Base-by-base conservation (phyloP, 2,888 invertebrate genomes). In the Hydropsyche betteni region DNA sequence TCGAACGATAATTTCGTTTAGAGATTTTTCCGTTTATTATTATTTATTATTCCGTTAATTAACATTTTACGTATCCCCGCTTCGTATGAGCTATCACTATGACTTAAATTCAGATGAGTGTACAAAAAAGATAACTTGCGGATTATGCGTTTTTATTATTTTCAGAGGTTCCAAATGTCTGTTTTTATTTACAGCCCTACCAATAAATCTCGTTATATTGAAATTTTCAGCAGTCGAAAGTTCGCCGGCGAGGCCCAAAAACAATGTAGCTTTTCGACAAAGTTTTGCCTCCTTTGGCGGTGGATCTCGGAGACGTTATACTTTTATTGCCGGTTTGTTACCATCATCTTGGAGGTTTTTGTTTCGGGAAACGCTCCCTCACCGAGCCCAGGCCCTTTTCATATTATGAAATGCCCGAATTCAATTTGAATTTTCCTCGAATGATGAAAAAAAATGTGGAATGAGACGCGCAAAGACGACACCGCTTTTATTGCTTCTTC, bases 161-260 rank as follows among this genome's bases (percentile, higher is more conserved):
- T 69, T 69, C 50, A 16, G n/a, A 16, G 10, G 2, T 51, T 24
- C 3, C 36, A 10, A 68, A 34, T 4, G n/a, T 69, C 16, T 69
- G 69, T 69, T 50, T 69, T 50, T 70, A 70, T 70, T 69, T 53
- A n/a, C 38, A 52, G 33, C 36, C n/a, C 14, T 24, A 34, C 36
- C 70, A 36, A 70, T 70, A 70, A 70, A 70, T 70, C 70, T 70
- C 34, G 36, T 53, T 70, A 70, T 52, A 70, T 70, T 70, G 70
- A 70, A 70, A 53, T 53, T 70, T 70, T 51, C 53, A 69, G 33
- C 50, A 36, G 36, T 50, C 70, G 52, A 70, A 70, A 70, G 52
- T 70, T 70, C 53, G 7, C 44, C 50, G 64, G 16, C 64, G 16
- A 8, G 50, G 12, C 50, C 8, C 24, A 70, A 70, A 70, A 70